These are phyloP conservation scores for Cygnus atratus DNA, from an alignment of 2,113 vertebrate genomes.

Conservation along the genomic window DNA sequence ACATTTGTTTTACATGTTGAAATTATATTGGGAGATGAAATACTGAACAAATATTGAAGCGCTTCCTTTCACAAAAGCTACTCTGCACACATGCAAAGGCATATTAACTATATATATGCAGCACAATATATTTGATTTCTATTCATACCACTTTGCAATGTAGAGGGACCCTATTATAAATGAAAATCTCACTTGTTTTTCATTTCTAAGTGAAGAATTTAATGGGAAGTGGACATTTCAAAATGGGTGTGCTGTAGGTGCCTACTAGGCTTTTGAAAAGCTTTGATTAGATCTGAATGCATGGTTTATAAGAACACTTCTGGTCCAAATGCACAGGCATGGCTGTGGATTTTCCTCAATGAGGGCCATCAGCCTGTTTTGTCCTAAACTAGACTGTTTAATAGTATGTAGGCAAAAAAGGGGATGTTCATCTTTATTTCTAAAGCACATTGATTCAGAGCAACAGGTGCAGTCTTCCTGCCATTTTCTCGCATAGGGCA, in stretches of 20 bases:
- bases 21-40: constrained; percentile 45
- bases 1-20: constrained; percentile 54
- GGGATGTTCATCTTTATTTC: background rate
- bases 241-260: background rate
- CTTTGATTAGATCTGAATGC: background rate
- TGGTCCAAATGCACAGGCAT: background rate
- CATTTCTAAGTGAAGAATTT: background rate
- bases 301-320: background rate
- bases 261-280: background rate
- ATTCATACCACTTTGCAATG: background rate
- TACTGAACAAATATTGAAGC: constrained; percentile 24
- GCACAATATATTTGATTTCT: background rate
- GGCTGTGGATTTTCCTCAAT: background rate
- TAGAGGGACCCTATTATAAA: constrained; percentile 1
- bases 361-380: background rate
- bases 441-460: background rate
- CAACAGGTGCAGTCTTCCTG: background rate
- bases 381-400: background rate
- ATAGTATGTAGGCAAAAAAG: background rate
- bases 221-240: background rate
- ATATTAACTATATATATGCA: background rate
- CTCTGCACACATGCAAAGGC: background rate
- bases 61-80: background rate
- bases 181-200: background rate
- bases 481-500: background rate